Percentiles rank a stretch among this genome's conserved stretches.
Conservation (phyloP, 1,140 invertebrate species). For the Sipha flava region DNA sequence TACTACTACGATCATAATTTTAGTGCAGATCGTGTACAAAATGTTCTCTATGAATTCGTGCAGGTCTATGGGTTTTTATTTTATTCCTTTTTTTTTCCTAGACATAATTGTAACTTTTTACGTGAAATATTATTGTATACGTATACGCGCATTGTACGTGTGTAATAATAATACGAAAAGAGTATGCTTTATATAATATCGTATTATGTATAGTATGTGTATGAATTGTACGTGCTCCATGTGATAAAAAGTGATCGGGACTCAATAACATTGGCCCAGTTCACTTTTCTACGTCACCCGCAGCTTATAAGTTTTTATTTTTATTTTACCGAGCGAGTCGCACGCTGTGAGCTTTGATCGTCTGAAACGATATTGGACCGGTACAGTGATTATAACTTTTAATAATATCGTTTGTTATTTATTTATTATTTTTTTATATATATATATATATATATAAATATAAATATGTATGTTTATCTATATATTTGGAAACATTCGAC, state of each 20-base stretch:
- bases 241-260: background rate
- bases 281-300: background rate
- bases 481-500: background rate
- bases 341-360: background rate
- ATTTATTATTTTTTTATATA: background rate
- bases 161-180: background rate
- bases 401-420: background rate
- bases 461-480: too few species aligned
- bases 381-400: background rate
- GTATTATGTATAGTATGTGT: background rate
- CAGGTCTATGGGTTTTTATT: background rate
- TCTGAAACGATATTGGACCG: background rate
- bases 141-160: background rate
- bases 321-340: background rate
- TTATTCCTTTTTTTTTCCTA: too few species aligned
- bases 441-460: too few species aligned
- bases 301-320: constrained; percentile 4
- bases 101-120: background rate
- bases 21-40: background rate
- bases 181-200: background rate
- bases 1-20: background rate
- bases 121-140: background rate
- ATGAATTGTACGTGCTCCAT: background rate
- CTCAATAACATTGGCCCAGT: background rate
- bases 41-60: background rate